Evolutionary conservation across 2,113 vertebrate genomes (phyloP).

Genomic region (Progne subis): DNA sequence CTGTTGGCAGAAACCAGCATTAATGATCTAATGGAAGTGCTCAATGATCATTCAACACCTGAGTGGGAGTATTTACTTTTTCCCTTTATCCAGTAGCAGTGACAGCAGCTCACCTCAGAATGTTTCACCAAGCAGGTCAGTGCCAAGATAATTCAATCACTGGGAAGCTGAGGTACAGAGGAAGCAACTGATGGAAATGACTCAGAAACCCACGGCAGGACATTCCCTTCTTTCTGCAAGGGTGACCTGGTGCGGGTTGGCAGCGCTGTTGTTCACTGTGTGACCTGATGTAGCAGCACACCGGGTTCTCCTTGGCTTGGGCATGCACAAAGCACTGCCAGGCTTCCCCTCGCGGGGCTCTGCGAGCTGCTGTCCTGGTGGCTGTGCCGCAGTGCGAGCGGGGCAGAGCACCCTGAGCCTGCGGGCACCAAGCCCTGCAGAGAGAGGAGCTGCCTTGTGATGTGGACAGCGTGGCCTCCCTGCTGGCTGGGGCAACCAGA

Average conservation of each 20-base stretch:
- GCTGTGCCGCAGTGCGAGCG: background rate
- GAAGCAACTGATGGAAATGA: background rate
- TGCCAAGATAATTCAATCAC: background rate
- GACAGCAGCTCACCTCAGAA: background rate
- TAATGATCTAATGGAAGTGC: background rate
- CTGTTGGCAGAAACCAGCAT: background rate
- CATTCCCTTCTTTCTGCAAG: background rate
- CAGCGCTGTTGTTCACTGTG: accelerated
- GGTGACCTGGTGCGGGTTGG: no score
- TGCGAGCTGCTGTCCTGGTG: no score
- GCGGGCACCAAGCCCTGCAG: background rate
- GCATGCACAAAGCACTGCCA: accelerated
- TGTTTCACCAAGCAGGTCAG: background rate
- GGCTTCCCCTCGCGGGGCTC: background rate
- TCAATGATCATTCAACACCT: accelerated
- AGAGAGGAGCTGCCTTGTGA: background rate
- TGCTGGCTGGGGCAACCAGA: background rate
- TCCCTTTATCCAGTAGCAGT: background rate
- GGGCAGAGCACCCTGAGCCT: accelerated
- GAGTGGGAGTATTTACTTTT: background rate
- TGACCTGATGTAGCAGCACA: accelerated
- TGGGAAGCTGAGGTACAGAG: background rate
- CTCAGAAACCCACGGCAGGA: accelerated
- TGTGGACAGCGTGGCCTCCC: accelerated
- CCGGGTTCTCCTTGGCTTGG: accelerated